Percentiles rank a stretch among this genome's conserved stretches.
phyloP scores from a whole-genome alignment of 2,113 vertebrate species.

The Chionomys nivalis region DNA sequence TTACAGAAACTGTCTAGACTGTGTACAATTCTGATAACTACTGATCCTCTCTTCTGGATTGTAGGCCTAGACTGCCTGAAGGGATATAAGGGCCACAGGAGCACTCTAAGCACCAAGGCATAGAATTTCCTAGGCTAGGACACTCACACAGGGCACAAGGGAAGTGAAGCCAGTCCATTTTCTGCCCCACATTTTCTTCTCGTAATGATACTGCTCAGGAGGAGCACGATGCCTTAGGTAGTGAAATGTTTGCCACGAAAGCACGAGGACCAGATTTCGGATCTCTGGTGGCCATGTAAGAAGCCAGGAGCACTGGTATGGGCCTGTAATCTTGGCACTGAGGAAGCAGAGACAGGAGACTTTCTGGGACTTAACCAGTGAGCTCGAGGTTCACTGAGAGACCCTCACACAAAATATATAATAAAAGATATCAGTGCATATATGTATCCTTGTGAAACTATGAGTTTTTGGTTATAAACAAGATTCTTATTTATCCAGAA shows the following conservation, averaged over 20 bases:
- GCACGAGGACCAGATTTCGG: too few relatives aligned
- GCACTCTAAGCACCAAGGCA: too few relatives aligned
- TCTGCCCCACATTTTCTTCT: not conserved
- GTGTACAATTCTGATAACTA: not conserved
- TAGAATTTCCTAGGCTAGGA: not conserved
- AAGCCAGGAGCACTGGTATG: not conserved
- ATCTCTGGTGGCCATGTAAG: not conserved
- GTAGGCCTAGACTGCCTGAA: not conserved
- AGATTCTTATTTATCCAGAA: not conserved
- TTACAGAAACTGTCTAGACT: not conserved
- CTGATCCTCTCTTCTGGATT: not conserved
- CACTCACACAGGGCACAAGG: not conserved
- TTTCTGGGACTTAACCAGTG: not conserved
- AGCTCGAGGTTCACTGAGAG: not conserved
- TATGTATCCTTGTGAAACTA: not conserved
- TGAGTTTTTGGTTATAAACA: not conserved
- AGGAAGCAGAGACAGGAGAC: not conserved
- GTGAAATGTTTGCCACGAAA: not conserved
- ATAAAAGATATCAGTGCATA: not conserved
- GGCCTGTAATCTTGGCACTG: not conserved
- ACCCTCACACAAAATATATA: not conserved
- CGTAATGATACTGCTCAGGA: rapidly evolving
- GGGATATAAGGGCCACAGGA: not conserved
- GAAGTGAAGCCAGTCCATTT: not conserved
- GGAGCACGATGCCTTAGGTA: too few relatives aligned